Base-by-base conservation (phyloP, 2,113 vertebrate genomes). In the Tenebrosternarchus preto region DNA sequence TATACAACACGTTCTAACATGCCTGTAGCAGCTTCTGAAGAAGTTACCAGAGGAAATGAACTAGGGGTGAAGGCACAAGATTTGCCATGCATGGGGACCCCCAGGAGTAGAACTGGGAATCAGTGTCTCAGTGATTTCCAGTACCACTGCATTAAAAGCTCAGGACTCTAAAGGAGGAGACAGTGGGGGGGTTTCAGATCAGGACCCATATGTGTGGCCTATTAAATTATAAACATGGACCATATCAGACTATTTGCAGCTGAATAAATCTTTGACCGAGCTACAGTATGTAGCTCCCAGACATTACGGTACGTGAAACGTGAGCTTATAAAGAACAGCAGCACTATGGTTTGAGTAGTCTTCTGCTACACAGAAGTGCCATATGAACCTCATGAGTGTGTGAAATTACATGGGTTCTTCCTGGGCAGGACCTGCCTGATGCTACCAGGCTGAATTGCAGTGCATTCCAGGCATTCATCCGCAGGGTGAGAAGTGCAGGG, bases 391-490 rank as follows among this genome's bases (percentile, higher is more conserved):
- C 5, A n/a, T n/a, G 6, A 59, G 59, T 24, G 11, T 60, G 11
- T 50, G 43, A 50, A 60, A 24, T 25, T 6, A 6, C 2, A 6
- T 11, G n/a, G 9, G 8, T 2, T 24, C 25, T 63, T 63, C 29
- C 53, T 31, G 9, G 33, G 5, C 15, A 17, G 57, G 19, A n/a
- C 11, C 27, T 25, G 50, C 19, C 39, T 31, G 16, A 78, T n/a
- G 25, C 19, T 50, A 6, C 27, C 11, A 6, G n/a, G 7, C 25
- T 29, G 68, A 63, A 22, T 16, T 61, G 5, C 46, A 64, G 78
- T 66, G 31, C 22, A 73, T 66, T 80, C 11, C 43, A 57, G 60
- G 66, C 71, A 55, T 67, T 73, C 11, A 24, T 7, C 72, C 19
- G 20, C 22, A 3, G 22, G 9, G 19, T 55, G 20, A 43, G 33